Evolutionary conservation across 2,113 vertebrate species (phyloP).

Genomic region (Psittacula cyanocephala): DNA sequence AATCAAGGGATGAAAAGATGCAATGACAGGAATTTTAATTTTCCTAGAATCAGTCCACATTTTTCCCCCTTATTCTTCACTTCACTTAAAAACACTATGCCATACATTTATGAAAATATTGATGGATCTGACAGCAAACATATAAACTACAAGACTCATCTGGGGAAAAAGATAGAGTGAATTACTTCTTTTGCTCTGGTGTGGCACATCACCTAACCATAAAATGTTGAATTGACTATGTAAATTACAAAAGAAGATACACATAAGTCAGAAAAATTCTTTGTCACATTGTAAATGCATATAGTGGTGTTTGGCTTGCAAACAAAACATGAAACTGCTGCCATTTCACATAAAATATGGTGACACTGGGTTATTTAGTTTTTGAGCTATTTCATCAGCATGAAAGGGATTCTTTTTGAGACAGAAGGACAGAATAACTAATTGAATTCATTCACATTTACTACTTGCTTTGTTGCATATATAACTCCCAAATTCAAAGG

Average conservation of each 20-base stretch:
- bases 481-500: constrained; percentile 23
- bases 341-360: constrained; percentile 36
- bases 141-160: background rate
- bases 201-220: background rate
- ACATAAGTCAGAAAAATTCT: constrained; percentile 20
- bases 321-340: background rate
- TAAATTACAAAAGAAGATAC: constrained; percentile 2
- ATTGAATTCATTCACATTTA: constrained; percentile 44
- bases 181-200: constrained; percentile 21
- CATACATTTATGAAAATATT: background rate
- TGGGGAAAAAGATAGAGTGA: background rate
- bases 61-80: background rate
- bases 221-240: background rate
- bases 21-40: background rate
- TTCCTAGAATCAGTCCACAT: background rate
- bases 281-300: constrained; percentile 35
- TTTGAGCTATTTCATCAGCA: constrained; percentile 54
- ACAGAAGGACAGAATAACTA: constrained; percentile 26
- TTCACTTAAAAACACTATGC: background rate
- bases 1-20: background rate
- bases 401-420: background rate
- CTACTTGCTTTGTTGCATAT: constrained; percentile 18
- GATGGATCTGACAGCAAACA: background rate
- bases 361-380: constrained; percentile 49
- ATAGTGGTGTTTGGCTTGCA: constrained; percentile 30